phyloP scores from a whole-genome alignment of 1,140 invertebrate species.

The Procambarus virginalis region DNA sequence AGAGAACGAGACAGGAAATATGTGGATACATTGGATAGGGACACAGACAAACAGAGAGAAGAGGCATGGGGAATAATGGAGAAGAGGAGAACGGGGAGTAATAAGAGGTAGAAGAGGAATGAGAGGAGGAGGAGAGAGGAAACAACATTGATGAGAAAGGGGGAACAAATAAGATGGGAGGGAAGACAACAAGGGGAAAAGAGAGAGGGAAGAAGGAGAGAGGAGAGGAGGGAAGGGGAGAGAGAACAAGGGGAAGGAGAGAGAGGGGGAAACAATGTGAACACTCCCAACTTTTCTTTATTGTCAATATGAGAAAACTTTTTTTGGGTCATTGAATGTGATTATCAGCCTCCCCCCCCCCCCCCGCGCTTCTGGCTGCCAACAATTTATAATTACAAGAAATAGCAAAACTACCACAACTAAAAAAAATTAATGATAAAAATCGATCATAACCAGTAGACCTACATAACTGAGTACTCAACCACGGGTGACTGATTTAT shows the following conservation, averaged over 20 bases:
- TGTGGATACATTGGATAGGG: no score
- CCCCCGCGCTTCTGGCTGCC: no score
- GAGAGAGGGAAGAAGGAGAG: not conserved
- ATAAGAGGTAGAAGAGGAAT: not conserved
- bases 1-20: no score
- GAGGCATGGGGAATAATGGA: no score
- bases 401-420: no score
- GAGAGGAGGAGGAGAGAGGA: not conserved
- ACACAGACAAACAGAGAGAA: no score
- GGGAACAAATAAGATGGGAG: not conserved
- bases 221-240: not conserved
- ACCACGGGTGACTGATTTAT: no score
- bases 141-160: not conserved
- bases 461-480: no score
- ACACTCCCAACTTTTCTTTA: not conserved
- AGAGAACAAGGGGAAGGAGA: not conserved
- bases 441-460: no score
- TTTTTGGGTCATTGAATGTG: not conserved
- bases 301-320: conserved; percentile 23
- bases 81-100: not conserved
- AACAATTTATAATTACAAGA: no score
- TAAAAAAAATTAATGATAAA: no score
- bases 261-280: not conserved
- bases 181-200: not conserved
- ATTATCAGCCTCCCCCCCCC: not conserved